Evolutionary conservation across 2,113 vertebrate species (phyloP), one percentile per base, ranked within the genome.

Genomic region (Phaethon lepturus): DNA sequence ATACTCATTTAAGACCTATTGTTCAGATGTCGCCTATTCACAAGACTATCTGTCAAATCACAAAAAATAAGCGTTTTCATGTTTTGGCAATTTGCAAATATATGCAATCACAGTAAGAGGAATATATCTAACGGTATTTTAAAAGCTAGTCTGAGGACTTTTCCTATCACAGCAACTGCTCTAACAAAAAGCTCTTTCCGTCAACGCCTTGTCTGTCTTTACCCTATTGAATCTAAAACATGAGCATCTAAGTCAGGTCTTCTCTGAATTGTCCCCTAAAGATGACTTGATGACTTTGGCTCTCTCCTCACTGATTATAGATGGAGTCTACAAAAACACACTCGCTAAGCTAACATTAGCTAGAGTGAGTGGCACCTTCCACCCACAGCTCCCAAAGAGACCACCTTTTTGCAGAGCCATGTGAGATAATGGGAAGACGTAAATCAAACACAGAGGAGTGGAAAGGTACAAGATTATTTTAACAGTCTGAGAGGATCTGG

Each of bases 181-280:
- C 62, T 73, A 76, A 86, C 16, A 83, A 60, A 75, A 55, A 52
- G 4, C 4, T 73, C 33, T 59, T 68, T 33, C 31, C 55, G 33
- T 23, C 35, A 84, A 80, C 69, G 26, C 8, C 18, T 66, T 40
- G 14, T 68, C 24, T 71, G 9, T 45, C 24, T 58, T 45, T 45
- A 53, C 4, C 40, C 11, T 75, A 2, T 0, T 49, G 52, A 67
- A 50, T 9, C 17, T 42, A 50, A 82, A 87, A 22, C 17, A 77
- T 0, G 0, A 84, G 5, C 25, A 38, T 24, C 29, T 78, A 45
- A 66, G 35, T 13, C 29, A n/a, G 50, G 22, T 33, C 26, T 22
- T 22, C 35, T 66, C 72, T 78, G 64, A 92, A 71, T 1, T 55
- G 12, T 9, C 40, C 8, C 17, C 15, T 40, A 33, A 67, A 72